phyloP scores from a whole-genome alignment of 2,888 invertebrate genomes.

The Microctonus brassicae region DNA sequence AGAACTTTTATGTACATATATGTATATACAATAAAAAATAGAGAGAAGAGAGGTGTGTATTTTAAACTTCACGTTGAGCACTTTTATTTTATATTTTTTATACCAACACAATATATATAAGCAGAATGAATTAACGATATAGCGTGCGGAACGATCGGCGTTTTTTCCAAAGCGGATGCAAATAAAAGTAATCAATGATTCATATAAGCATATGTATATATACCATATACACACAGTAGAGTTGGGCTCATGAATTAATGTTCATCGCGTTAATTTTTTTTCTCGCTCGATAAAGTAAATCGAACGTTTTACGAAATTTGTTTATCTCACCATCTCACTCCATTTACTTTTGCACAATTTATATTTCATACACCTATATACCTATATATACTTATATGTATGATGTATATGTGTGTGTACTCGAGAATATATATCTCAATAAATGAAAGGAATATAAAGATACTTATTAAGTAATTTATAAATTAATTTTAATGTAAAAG shows the following conservation, averaged over 20 bases:
- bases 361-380: not conserved
- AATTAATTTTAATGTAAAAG: no score
- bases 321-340: not conserved
- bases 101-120: slow-evolving; percentile 8
- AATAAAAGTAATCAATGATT: slow-evolving; percentile 27
- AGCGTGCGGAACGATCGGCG: not conserved
- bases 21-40: not conserved
- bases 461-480: no score
- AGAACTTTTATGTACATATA: not conserved
- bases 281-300: slow-evolving; percentile 10
- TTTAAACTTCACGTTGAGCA: not conserved
- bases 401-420: not conserved
- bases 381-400: not conserved
- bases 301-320: slow-evolving; percentile 8
- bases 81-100: not conserved
- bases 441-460: no score
- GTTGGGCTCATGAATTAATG: not conserved
- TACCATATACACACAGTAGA: not conserved
- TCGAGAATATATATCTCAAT: no score
- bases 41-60: not conserved
- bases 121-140: not conserved
- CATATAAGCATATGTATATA: slow-evolving; percentile 4
- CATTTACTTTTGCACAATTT: not conserved
- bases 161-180: slow-evolving; percentile 5
- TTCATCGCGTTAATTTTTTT: slow-evolving; percentile 29